phyloP scores from a whole-genome alignment of 2,888 invertebrate genomes.

The Tricholauxania praeusta region DNA sequence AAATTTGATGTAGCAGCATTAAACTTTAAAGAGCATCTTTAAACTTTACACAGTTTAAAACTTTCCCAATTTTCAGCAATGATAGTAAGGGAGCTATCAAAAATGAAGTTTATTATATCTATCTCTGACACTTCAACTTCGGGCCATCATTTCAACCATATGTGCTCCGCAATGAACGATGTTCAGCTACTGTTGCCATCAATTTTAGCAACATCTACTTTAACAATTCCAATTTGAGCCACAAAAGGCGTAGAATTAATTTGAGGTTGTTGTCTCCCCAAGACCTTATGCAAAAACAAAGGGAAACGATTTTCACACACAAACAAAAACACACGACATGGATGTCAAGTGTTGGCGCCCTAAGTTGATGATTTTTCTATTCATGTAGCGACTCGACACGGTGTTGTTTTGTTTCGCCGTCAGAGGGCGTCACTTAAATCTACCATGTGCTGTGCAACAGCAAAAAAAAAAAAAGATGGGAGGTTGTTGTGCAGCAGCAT shows the following conservation, averaged over 20 bases:
- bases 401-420: neutral
- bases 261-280: constrained; percentile 8
- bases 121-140: constrained; percentile 47
- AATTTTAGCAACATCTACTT: neutral
- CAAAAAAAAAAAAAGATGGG: too few relatives aligned
- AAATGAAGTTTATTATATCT: constrained; percentile 66
- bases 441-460: neutral
- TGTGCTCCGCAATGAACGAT: constrained; percentile 16
- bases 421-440: neutral
- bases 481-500: neutral
- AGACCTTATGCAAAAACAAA: constrained; percentile 36
- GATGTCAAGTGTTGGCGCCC: constrained; percentile 32
- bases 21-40: too few relatives aligned
- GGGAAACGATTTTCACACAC: neutral
- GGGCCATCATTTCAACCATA: constrained; percentile 19
- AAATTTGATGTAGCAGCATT: too few relatives aligned
- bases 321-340: constrained; percentile 4
- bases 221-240: neutral
- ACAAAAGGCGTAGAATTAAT: neutral
- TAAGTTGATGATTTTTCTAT: constrained; percentile 26
- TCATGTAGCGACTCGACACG: constrained; percentile 8
- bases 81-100: constrained; percentile 57
- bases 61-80: too few relatives aligned
- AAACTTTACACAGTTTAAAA: too few relatives aligned
- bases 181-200: neutral